These are phyloP conservation scores for Aspidoscelis tigris DNA, from an alignment of 2,113 vertebrate genomes.

Conservation along the genomic window DNA sequence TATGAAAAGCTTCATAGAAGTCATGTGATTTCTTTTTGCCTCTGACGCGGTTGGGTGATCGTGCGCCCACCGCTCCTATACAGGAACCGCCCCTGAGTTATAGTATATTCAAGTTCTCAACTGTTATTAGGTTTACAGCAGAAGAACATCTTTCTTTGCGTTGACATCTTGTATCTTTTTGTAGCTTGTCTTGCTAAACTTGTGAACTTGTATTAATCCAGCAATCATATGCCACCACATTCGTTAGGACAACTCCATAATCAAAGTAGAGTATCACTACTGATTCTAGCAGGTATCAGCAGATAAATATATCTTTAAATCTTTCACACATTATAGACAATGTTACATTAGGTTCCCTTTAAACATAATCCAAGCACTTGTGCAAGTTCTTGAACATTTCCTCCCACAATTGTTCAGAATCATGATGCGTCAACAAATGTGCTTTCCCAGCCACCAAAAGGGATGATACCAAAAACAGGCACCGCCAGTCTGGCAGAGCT, in stretches of 20 bases:
- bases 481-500: no score
- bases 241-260: background rate
- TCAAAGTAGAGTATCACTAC: background rate
- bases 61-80: no score
- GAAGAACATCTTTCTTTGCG: background rate
- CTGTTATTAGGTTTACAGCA: background rate
- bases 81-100: no score
- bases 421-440: no score
- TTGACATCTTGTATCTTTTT: background rate
- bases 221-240: background rate
- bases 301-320: background rate
- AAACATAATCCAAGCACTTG: background rate
- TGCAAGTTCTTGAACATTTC: background rate
- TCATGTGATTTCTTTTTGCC: no score
- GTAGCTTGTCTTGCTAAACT: background rate
- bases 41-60: no score
- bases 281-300: background rate
- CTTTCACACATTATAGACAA: background rate
- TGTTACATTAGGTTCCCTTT: background rate
- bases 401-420: no score
- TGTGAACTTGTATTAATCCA: background rate
- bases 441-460: no score
- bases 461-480: no score
- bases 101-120: background rate
- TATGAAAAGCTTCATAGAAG: no score